Conservation (phyloP, 2,888 invertebrate species). For the Platycheirus albimanus region DNA sequence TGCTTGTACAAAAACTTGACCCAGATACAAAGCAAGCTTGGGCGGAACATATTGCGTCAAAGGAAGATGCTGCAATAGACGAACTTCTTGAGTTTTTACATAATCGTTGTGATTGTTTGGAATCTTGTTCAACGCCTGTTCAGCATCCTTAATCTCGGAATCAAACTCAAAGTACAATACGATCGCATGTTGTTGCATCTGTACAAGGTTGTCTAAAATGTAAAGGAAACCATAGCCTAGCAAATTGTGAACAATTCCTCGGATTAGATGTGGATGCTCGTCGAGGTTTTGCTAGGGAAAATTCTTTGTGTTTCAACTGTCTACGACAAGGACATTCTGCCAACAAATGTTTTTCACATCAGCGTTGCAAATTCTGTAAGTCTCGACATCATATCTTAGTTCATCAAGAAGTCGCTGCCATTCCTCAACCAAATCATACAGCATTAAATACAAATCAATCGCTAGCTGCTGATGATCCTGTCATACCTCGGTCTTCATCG, state of each 20-base stretch:
- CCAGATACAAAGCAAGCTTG: conserved; percentile 27
- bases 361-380: conserved; percentile 13
- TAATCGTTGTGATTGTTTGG: too few relatives aligned
- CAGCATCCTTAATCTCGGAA: neutral
- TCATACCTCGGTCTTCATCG: neutral
- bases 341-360: conserved; percentile 1
- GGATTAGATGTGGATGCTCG: conserved; percentile 10
- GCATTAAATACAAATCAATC: neutral
- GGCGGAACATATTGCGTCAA: conserved; percentile 14
- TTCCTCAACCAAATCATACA: neutral
- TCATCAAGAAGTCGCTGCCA: too few relatives aligned
- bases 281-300: too few relatives aligned
- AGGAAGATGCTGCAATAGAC: conserved; percentile 17
- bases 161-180: neutral
- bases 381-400: too few relatives aligned
- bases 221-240: too few relatives aligned
- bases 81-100: conserved; percentile 32
- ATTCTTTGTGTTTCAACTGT: conserved; percentile 37
- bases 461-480: neutral
- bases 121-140: conserved; percentile 9
- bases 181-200: conserved; percentile 19
- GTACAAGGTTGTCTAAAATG: conserved; percentile 2
- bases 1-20: conserved; percentile 18
- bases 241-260: conserved; percentile 17
- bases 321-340: conserved; percentile 8